Percentiles rank a stretch among this genome's conserved stretches.
phyloP scores from a whole-genome alignment of 2,113 vertebrate species.

The Entosphenus tridentatus region DNA sequence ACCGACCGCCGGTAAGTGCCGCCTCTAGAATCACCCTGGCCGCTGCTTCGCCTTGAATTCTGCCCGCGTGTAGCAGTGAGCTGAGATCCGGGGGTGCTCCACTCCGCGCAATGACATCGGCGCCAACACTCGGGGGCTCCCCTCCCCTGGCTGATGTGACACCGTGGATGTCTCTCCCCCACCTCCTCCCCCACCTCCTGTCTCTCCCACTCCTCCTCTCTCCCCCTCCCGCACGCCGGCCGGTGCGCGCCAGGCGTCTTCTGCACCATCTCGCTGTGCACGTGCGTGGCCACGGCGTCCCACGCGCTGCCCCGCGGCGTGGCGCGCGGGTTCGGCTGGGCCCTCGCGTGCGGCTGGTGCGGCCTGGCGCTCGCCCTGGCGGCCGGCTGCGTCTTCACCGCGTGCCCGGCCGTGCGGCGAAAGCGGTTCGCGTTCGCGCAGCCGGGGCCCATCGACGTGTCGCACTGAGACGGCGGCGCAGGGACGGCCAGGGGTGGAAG shows the following conservation, averaged over 20 bases:
- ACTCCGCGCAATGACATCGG: conserved; percentile 8
- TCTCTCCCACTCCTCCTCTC: too few relatives aligned
- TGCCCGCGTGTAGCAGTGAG: neutral
- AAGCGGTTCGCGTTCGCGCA: too few relatives aligned
- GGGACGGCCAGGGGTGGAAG: too few relatives aligned
- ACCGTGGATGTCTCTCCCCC: neutral
- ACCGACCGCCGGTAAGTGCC: too few relatives aligned
- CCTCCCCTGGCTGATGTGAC: neutral
- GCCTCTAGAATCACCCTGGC: too few relatives aligned
- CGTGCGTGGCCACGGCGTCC: conserved; percentile 43
- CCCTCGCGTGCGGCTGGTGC: conserved; percentile 44
- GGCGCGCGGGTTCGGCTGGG: conserved; percentile 53
- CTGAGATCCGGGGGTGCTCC: neutral
- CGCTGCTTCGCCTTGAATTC: too few relatives aligned
- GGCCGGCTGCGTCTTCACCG: conserved; percentile 40
- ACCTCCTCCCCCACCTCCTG: neutral
- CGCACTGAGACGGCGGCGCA: too few relatives aligned
- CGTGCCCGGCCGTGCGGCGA: conserved; percentile 18
- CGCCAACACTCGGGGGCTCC: neutral
- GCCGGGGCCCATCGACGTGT: too few relatives aligned
- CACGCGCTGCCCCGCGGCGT: conserved; percentile 45
- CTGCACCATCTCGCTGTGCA: conserved; percentile 54
- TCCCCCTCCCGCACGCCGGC: too few relatives aligned
- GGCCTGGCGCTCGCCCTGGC: conserved; percentile 42
- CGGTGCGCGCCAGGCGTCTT: conserved; percentile 31